These are phyloP conservation scores for Lamproptera curius DNA, from an alignment of 2,888 invertebrate genomes.

Conservation along the genomic window DNA sequence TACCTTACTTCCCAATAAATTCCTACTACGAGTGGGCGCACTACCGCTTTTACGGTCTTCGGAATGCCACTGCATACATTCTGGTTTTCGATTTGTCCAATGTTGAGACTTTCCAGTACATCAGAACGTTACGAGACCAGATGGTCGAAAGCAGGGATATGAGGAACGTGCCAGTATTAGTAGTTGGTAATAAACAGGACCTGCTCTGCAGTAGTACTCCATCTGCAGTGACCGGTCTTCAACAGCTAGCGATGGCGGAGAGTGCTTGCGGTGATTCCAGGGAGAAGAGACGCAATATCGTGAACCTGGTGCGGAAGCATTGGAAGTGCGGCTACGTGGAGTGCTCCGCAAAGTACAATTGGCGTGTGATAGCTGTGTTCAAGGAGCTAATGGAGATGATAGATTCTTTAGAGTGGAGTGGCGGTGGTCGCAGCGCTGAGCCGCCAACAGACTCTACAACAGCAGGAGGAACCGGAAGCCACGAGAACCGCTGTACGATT, in stretches of 20 bases:
- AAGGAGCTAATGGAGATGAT: constrained; percentile 89
- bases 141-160: constrained; percentile 95
- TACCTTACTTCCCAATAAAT: constrained; percentile 93
- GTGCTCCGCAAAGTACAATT: constrained; percentile 96
- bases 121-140: constrained; percentile 93
- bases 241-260: constrained; percentile 64
- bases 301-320: constrained; percentile 94
- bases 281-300: constrained; percentile 85
- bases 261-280: constrained; percentile 70
- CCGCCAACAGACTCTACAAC: constrained; percentile 59
- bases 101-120: constrained; percentile 94
- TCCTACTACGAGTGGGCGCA: constrained; percentile 96
- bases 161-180: constrained; percentile 91
- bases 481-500: constrained; percentile 65
- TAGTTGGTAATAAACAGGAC: constrained; percentile 97
- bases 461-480: constrained; percentile 53
- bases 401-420: constrained; percentile 82
- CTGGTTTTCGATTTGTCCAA: constrained; percentile 96
- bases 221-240: constrained; percentile 60
- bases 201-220: constrained; percentile 78
- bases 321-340: constrained; percentile 97
- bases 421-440: constrained; percentile 62
- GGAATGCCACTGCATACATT: constrained; percentile 94
- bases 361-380: constrained; percentile 90
- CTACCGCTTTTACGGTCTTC: constrained; percentile 86